Base-by-base conservation (phyloP, 2,113 vertebrate species). In the Eurypyga helias region DNA sequence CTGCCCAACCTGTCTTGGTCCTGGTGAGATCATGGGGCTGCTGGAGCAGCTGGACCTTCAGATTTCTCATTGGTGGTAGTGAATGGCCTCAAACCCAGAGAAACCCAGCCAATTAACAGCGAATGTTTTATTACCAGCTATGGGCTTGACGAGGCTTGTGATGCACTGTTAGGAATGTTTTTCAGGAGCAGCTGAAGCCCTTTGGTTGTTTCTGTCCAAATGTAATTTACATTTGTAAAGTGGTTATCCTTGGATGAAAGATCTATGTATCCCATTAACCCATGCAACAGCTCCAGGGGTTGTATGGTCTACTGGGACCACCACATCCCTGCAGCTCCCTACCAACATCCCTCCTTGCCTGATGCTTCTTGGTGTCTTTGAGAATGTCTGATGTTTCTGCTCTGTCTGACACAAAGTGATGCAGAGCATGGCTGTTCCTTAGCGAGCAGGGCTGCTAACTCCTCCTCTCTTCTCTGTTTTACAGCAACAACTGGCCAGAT, bases 401-500 rank as follows among this genome's bases (percentile, higher is more conserved):
- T 95, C 77, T 48, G 24, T 45, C 36, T 78, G 76, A 73, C 36
- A 55, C 12, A 52, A 89, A 90, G 69, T 49, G 17, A 61, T 45
- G 29, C 33, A 77, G 43, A 95, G 51, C 0, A 71, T 46, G n/a
- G 51, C 19, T 34, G 2, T 20, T 45, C 11, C 15, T 54, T 49
- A 24, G 17, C 1, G 13, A 70, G 28, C 24, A 28, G 15, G 31
- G 17, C 28, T 73, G 11, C 43, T 88, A 43, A 93, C 26, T 28
- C 8, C 25, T 31, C 31, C 15, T 25, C 7, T 76, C 77, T 46
- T 87, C 38, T 89, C 45, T 87, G 2, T 90, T 75, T 94, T 71
- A 34, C 90, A 99, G 99, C 82, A 98, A 98, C 66, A 98, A 98
- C 85, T 99, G 99, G 99, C 98, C 99, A 91, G 98, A 98, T 23